Evolutionary conservation across 2,113 vertebrate species (phyloP).

Genomic region (Seriola rivoliana): DNA sequence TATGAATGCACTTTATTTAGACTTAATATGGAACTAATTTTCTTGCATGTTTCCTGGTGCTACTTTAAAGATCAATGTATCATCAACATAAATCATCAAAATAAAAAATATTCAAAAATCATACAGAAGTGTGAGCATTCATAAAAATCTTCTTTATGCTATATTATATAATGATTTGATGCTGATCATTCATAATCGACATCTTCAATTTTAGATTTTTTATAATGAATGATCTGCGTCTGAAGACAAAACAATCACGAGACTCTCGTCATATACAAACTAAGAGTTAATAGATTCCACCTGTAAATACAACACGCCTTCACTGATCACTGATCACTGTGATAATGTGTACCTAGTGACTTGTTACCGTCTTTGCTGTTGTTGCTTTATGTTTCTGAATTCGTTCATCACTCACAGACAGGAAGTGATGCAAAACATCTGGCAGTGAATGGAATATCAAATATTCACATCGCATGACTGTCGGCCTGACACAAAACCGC

Average conservation of each 20-base stretch:
- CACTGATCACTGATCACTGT: background rate
- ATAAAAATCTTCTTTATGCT: background rate
- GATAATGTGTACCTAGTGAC: background rate
- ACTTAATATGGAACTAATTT: background rate
- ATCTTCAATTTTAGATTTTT: background rate
- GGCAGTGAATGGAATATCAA: conserved; percentile 21
- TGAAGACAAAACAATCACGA: background rate
- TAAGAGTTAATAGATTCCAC: background rate
- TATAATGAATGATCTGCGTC: background rate
- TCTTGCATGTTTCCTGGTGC: background rate
- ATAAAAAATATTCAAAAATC: background rate
- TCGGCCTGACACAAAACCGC: conserved; percentile 31
- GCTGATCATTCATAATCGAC: background rate
- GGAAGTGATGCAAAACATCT: background rate
- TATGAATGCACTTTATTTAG: conserved; percentile 16
- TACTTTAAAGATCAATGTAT: background rate
- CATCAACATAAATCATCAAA: background rate
- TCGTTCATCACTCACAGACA: background rate
- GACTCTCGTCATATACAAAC: background rate
- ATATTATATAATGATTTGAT: background rate
- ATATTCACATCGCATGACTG: conserved; percentile 33
- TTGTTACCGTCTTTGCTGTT: background rate
- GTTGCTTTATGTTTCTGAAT: conserved; percentile 5
- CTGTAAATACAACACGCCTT: conserved; percentile 11
- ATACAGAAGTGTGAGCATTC: background rate